phyloP scores from a whole-genome alignment of 2,113 vertebrate genomes.

The Rostratula benghalensis region DNA sequence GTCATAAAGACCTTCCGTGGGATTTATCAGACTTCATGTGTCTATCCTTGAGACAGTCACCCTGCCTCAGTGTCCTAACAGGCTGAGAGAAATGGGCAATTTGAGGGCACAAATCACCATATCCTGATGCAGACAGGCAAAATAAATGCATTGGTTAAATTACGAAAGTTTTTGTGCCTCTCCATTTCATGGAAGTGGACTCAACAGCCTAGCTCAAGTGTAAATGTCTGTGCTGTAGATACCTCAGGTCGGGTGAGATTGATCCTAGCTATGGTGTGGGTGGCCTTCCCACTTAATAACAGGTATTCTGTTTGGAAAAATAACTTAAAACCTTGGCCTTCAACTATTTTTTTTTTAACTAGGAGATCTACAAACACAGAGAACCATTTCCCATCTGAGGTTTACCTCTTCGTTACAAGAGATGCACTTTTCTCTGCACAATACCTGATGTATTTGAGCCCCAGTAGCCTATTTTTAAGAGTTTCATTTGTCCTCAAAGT shows the following conservation, averaged over 20 bases:
- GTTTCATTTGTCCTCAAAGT: not conserved
- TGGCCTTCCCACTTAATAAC: not conserved
- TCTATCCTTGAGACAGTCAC: not conserved
- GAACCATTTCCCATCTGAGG: not conserved
- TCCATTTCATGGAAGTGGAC: not conserved
- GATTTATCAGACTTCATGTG: not conserved
- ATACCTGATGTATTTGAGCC: not conserved
- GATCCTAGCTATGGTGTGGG: not conserved
- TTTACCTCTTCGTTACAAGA: not conserved
- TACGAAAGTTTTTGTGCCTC: not conserved
- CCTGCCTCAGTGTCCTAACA: not conserved
- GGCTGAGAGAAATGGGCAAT: not conserved
- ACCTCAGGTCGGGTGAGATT: not conserved
- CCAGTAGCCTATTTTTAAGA: not conserved
- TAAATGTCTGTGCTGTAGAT: not conserved
- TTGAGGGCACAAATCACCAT: not conserved
- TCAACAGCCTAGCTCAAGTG: not conserved
- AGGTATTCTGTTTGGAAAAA: not conserved
- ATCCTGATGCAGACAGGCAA: not conserved
- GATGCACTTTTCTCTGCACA: not conserved
- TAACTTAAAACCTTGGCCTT: not conserved
- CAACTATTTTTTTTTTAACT: not conserved
- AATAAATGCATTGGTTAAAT: not conserved
- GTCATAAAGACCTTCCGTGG: not conserved
- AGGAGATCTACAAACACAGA: not conserved